Percentiles rank a stretch among this genome's conserved stretches.
These are phyloP conservation scores for Lytechinus variegatus DNA, from an alignment of 35 echinoderm and acorn worm species.

Conservation along the genomic window DNA sequence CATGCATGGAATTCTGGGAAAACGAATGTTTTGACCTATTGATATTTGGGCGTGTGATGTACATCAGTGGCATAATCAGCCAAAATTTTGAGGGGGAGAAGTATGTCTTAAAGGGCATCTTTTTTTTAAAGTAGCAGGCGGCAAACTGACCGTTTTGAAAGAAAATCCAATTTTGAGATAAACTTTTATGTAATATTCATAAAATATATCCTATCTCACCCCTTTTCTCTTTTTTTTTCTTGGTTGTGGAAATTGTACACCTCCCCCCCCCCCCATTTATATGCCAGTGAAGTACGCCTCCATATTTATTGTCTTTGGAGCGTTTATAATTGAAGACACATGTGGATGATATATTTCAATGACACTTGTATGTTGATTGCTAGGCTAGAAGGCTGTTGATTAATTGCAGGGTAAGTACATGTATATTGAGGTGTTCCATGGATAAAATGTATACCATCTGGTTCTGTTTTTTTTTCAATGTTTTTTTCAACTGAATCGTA, in stretches of 20 bases:
- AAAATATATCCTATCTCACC: too few relatives aligned
- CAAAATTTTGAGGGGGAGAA: too few relatives aligned
- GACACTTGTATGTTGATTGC: not conserved
- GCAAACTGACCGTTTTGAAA: too few relatives aligned
- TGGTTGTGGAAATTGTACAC: too few relatives aligned
- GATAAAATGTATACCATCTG: not conserved
- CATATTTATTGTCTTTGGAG: not conserved
- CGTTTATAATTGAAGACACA: not conserved
- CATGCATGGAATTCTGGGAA: not conserved
- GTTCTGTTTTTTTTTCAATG: not conserved
- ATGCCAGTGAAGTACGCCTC: not conserved
- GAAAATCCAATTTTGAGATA: too few relatives aligned
- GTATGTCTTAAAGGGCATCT: too few relatives aligned
- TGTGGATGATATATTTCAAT: not conserved
- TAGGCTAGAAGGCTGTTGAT: not conserved
- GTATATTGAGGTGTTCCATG: not conserved
- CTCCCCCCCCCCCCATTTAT: too few relatives aligned
- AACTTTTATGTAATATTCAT: too few relatives aligned
- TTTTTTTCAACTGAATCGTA: not conserved
- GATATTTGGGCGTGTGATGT: too few relatives aligned
- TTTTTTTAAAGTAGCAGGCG: too few relatives aligned
- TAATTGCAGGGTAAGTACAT: not conserved
- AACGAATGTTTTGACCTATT: not conserved
- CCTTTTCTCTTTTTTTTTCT: too few relatives aligned
- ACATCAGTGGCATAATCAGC: too few relatives aligned